Conservation (phyloP, 2,113 vertebrate species). For the Aleadryas rufinucha region DNA sequence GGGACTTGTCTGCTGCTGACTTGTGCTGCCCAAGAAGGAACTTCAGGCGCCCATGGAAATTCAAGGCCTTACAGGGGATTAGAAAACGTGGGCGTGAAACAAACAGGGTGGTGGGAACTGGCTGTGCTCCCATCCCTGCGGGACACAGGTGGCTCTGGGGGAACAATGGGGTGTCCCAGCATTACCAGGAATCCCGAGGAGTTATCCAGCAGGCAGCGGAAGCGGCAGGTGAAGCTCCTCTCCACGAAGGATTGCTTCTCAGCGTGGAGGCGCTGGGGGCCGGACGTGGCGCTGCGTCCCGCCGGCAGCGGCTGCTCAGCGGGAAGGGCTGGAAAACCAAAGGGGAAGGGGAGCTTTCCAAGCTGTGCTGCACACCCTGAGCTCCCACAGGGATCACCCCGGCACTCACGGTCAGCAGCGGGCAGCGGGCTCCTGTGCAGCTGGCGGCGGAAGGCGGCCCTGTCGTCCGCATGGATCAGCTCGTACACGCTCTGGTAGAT, state of each 20-base stretch:
- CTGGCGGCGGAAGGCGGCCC: background rate
- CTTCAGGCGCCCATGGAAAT: background rate
- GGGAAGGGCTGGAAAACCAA: background rate
- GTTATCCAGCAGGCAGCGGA: conserved; percentile 82
- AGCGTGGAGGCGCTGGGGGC: background rate
- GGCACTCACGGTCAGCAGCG: background rate
- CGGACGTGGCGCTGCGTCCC: fast-evolving
- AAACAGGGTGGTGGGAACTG: background rate
- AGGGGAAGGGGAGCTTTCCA: background rate
- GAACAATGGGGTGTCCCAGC: background rate
- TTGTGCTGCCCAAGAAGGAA: background rate
- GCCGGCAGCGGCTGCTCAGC: background rate
- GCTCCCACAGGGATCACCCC: background rate
- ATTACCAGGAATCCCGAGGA: conserved; percentile 80
- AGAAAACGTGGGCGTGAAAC: background rate
- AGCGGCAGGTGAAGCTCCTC: conserved; percentile 77
- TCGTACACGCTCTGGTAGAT: conserved; percentile 4
- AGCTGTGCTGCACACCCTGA: background rate
- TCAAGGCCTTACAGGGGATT: background rate
- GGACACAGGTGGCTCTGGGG: background rate
- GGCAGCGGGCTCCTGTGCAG: background rate
- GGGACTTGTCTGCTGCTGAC: background rate
- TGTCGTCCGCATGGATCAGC: background rate
- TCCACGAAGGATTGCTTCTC: conserved; percentile 72
- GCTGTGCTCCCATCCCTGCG: background rate